Percentiles rank a stretch among this genome's conserved stretches.
phyloP scores from a whole-genome alignment of 2,113 vertebrate genomes.

The Mastomys natalensis region DNA sequence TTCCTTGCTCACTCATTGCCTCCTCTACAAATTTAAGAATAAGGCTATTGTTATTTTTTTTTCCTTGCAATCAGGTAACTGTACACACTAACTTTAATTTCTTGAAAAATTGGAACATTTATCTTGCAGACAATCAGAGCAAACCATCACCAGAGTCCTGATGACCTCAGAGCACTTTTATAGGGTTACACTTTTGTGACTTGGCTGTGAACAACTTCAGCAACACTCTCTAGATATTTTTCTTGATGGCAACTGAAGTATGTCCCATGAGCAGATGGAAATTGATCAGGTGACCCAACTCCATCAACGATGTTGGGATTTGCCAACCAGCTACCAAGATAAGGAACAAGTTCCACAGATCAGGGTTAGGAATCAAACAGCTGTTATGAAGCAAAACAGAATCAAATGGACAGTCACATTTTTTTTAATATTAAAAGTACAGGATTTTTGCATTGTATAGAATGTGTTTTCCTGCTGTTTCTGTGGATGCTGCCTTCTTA shows the following conservation, averaged over 20 bases:
- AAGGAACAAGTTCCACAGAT: neutral
- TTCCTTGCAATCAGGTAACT: neutral
- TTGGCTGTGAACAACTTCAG: neutral
- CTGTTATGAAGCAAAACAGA: neutral
- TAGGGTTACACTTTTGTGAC: neutral
- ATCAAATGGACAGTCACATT: neutral
- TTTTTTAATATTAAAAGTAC: neutral
- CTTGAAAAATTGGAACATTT: neutral
- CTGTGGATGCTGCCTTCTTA: neutral
- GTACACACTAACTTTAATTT: neutral
- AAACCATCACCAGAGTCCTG: neutral
- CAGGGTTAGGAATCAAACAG: neutral
- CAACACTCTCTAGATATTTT: neutral
- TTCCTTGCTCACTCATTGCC: neutral
- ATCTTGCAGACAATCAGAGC: neutral
- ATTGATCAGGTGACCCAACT: neutral
- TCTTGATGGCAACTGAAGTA: neutral
- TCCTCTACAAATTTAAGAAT: slow-evolving; percentile 17
- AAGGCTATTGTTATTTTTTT: neutral
- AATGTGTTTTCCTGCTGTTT: neutral
- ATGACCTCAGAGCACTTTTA: neutral
- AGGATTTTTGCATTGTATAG: neutral
- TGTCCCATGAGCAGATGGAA: neutral
- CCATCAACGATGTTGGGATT: neutral
- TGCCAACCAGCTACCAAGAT: neutral